These are phyloP conservation scores for Danaus chrysippus DNA, from an alignment of 2,888 invertebrate species.

Conservation along the genomic window DNA sequence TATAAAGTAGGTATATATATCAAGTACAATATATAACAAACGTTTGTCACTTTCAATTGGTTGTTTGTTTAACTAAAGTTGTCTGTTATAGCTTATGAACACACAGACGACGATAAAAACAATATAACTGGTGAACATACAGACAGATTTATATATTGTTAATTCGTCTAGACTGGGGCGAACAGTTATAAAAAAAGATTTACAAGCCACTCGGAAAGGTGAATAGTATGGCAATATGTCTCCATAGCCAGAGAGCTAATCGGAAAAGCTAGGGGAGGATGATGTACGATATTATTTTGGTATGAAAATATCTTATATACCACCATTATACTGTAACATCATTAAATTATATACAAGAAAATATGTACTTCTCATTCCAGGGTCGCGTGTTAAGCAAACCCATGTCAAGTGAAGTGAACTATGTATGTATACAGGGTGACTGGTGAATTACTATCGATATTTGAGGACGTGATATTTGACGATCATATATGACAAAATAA, in stretches of 20 bases:
- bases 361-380: too few species aligned
- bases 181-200: conserved; percentile 38
- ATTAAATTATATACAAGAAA: too few species aligned
- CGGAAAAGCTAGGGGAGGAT: conserved; percentile 33
- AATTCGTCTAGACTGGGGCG: conserved; percentile 37
- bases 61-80: conserved; percentile 23
- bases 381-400: too few species aligned
- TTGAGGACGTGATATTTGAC: too few species aligned
- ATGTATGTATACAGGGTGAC: too few species aligned
- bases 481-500: too few species aligned
- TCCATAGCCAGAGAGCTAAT: conserved; percentile 32
- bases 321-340: neutral
- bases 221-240: conserved; percentile 36
- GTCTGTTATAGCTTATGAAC: conserved; percentile 9
- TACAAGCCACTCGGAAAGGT: conserved; percentile 32
- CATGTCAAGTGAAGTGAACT: too few species aligned
- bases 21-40: conserved; percentile 16
- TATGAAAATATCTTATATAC: conserved; percentile 26
- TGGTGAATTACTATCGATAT: too few species aligned
- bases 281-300: conserved; percentile 35
- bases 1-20: neutral
- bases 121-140: conserved; percentile 12
- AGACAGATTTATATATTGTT: conserved; percentile 31
- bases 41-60: conserved; percentile 26
- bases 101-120: conserved; percentile 19